Evolutionary conservation across 2,888 invertebrate species (phyloP), one percentile per base, ranked within the genome.

Genomic region (Cheilosia scutellata): DNA sequence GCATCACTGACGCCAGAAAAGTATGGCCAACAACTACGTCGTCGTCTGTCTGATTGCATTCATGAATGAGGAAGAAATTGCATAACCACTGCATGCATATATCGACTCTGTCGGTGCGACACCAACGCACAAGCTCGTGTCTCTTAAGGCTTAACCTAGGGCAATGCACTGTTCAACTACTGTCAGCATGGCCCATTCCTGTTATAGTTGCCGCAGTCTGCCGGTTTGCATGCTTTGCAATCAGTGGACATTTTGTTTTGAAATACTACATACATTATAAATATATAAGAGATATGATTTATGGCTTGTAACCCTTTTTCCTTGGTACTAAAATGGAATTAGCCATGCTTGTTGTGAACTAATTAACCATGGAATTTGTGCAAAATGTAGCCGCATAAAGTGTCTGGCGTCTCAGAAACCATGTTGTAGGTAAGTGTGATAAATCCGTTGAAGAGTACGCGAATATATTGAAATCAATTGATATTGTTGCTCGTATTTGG

Each of bases 61-160:
- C 82, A 83, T 83, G 78, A 78, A 83, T 83, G 83, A 83, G 83
- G 83, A 83, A 83, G 78, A 63, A 83, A 83, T 83, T 78, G 78
- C 72, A 83, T 83, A 83, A 83, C 60, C 60, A 76, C 71, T 58
- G 25, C 27, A 37, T 37, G 37, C 37, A 37, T 11, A 29, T 29
- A 37, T 49, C 29, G 68, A 62, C 42, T 57, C 62, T 57, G 57
- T 70, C 74, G 62, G 70, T 57, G 79, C 77, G 63, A 78, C 78
- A 78, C 78, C 78, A 78, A 78, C 78, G 78, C 70, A 78, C 40
- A 63, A 55, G 75, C 57, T 40, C 25, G 37, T 58, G 31, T n/a
- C 33, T 60, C 13, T 31, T 60, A 42, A 51, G 29, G 13, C 40
- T 42, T 31, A 58, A 68, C 78, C 60, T 65, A 74, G 83, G 83